Evolutionary conservation across 2,888 invertebrate genomes (phyloP), one percentile per base, ranked within the genome.

Genomic region (Stenotaenia linearis): DNA sequence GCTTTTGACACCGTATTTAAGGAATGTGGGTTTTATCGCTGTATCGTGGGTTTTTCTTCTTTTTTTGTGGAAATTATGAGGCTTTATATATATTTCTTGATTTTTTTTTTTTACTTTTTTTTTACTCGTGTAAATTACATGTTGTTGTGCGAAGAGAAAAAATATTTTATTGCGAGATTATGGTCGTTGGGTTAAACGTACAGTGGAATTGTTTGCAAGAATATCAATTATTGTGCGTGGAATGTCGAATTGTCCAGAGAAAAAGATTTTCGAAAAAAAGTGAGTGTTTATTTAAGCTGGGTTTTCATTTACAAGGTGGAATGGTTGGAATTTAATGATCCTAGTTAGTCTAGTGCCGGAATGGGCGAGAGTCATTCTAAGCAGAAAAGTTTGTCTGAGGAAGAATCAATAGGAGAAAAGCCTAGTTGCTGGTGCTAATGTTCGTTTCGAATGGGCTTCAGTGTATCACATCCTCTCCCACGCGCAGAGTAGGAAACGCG

Each of bases 321-420:
- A 61, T 61, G 61, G 61, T 61, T 61, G 61, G 61, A 61, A 61
- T 61, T 61, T 61, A 61, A 61, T 25, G 61, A 61, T 61, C 10
- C 61, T 61, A 61, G 61, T 61, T 61, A 61, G 61, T 61, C 23
- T 61, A 61, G 61, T 6, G 9, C 25, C 15, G 25, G 61, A 25
- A 61, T 61, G 25, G 15, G 61, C 3, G 12, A 61, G 61, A 61
- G 61, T 25, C 61, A 25, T 61, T 61, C 25, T 25, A 61, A 23
- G 28, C 25, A 61, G 25, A 61, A 25, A 61, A 61, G 61, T 61
- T 61, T 21, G 61, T 61, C 23, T 61, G 61, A 12, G 61, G 61
- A 61, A 61, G 61, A 61, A 61, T 61, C 61, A 61, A 61, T 61
- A 61, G 61, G 23, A 61, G 61, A 61, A 61, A 61, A 61, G 61